Percentiles rank a stretch among this genome's conserved stretches.
Evolutionary conservation across 1,140 invertebrate species (phyloP).

Genomic region (Centruroides sculpturatus): DNA sequence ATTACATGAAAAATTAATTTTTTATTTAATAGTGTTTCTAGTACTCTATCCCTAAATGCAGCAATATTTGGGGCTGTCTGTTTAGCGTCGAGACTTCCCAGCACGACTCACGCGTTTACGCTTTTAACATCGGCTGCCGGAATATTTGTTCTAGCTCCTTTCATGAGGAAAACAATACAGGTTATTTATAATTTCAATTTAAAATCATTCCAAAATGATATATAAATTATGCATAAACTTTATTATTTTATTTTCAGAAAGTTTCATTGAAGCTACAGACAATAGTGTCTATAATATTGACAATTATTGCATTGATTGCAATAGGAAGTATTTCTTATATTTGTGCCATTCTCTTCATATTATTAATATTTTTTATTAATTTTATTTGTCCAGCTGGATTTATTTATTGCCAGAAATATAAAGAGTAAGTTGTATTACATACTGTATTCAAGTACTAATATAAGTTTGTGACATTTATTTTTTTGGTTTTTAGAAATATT

Average conservation of each 20-base stretch:
- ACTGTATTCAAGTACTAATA: too few species aligned
- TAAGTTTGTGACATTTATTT: too few species aligned
- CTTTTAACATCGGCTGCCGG: conserved; percentile 69
- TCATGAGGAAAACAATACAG: conserved; percentile 45
- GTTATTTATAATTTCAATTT: too few species aligned
- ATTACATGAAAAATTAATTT: too few species aligned
- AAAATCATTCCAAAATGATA: too few species aligned
- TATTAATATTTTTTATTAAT: conserved; percentile 35
- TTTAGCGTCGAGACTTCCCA: conserved; percentile 73
- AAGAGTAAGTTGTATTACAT: conserved; percentile 39
- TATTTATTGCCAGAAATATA: conserved; percentile 62
- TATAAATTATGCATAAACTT: too few species aligned
- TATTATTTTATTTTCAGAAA: too few species aligned
- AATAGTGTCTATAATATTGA: conserved; percentile 1
- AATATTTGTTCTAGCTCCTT: conserved; percentile 75
- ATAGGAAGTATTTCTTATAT: not conserved
- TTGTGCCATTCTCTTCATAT: conserved; percentile 25
- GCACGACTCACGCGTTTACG: conserved; percentile 71
- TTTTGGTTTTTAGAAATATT: too few species aligned
- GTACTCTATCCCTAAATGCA: conserved; percentile 68
- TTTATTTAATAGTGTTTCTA: conserved; percentile 28
- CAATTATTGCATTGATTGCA: not conserved
- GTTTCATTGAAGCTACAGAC: too few species aligned
- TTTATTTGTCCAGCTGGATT: conserved; percentile 59
- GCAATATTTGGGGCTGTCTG: conserved; percentile 87